These are phyloP conservation scores for Lamellibrachia satsuma DNA, from an alignment of 2,888 invertebrate species.

Conservation along the genomic window DNA sequence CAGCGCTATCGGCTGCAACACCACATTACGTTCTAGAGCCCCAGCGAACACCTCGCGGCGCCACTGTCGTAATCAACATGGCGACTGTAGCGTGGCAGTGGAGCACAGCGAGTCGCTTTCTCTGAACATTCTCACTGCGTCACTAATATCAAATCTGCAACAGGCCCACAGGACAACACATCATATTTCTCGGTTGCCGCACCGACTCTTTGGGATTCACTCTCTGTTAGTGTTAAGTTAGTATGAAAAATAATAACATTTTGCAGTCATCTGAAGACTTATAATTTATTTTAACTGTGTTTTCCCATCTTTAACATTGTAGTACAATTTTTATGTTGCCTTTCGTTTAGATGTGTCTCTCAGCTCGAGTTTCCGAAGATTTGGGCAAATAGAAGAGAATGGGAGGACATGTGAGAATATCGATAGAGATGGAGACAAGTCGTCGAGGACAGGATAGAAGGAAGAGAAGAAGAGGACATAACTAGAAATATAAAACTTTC, in stretches of 20 bases:
- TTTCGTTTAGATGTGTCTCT: no score
- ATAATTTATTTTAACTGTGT: no score
- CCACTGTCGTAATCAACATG: conserved; percentile 7
- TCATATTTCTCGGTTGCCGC: no score
- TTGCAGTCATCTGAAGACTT: no score
- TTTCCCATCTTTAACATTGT: no score
- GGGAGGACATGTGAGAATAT: not conserved
- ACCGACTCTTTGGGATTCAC: no score
- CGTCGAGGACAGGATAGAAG: not conserved
- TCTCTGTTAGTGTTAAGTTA: no score
- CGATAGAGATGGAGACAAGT: not conserved
- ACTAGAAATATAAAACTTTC: no score
- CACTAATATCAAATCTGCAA: not conserved
- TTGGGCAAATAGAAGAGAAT: not conserved
- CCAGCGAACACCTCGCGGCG: not conserved
- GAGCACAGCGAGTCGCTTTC: not conserved
- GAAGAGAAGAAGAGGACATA: not conserved
- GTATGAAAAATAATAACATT: no score
- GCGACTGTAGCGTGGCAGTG: not conserved
- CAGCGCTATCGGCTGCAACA: not conserved
- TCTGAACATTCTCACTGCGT: conserved; percentile 1
- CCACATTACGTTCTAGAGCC: not conserved
- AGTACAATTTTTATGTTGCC: no score
- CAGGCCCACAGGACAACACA: not conserved
- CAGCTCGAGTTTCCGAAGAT: not conserved